Evolutionary conservation across 2,888 invertebrate genomes (phyloP), one percentile per base, ranked within the genome.

Genomic region (Drosophila cognata): DNA sequence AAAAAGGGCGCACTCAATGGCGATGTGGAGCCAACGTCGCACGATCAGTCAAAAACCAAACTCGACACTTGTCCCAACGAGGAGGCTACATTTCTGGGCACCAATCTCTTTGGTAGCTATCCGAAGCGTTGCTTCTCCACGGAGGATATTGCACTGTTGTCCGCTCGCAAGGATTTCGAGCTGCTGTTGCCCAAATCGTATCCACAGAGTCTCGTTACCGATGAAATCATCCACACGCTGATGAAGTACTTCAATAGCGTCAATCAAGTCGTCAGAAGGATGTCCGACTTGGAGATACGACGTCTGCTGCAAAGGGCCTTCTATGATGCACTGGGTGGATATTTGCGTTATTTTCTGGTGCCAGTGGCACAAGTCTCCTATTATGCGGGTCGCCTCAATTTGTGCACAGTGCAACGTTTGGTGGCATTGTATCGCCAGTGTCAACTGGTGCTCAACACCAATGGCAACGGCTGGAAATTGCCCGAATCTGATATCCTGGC

Each of bases 321-420:
- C 69, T 93, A 91, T 64, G 93, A 93, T 74, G 82, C 91, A 4
- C 29, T 93, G 28, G 93, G 93, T 33, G 92, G 93, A 6, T 93
- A 92, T 59, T 71, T 93, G 21, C 87, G 91, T 29, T 88, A 77
- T 52, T 91, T 91, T 56, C 56, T 93, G 50, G 46, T 92, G 41
- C 93, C 93, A 3, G 80, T 92, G 16, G 84, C 91, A 1, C 93
- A 92, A 68, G 86, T 89, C 5, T 93, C 93, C 5, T 93, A 77
- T 69, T 93, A 93, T 52, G 92, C 91, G 2, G 93, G 93, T 0
- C 74, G 89, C 4, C 69, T 92, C 0, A 88, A 91, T 11, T 69
- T 91, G 1, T 82, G 74, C 63, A 89, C 90, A 0, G 82, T 90
- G 21, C 67, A 91, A 64, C 89, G 89, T 43, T 65, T 93, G 43